Base-by-base conservation (phyloP, 1,140 invertebrate species). In the Lethrus apterus region DNA sequence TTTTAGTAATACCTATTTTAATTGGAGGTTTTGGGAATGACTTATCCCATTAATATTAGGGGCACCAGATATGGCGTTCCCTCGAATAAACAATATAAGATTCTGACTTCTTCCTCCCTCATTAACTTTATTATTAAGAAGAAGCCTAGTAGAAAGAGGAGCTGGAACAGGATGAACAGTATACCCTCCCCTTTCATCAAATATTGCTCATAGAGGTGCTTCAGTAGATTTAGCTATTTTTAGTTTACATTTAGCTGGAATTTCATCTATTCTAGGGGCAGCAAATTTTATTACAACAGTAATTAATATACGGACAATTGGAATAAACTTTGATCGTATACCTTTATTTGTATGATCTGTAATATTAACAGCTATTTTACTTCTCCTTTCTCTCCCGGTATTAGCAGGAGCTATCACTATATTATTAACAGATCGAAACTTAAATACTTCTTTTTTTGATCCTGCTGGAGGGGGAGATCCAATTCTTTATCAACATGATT, bases 21-120 rank as follows among this genome's bases (percentile, higher is more conserved):
- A 80, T 87, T 73, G 83, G 82, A 32, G 81, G 82, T 55, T 85
- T 86, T 73, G 81, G 81, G 52, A 86, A 87, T 86, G 79, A 75
- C 65, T 87, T 65, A 65, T 86, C 2, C 83, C 83, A 29, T 60
- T 85, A 70, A 81, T 84, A 72, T 46, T 86, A 54, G 78, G 77
- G 51, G 71, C 75, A 0, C 76, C 78, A 10, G 84, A 87, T 76
- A 85, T 86, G 72, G 76, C 78, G 3, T 86, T 84, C 45, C 82
- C 81, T 4, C 79, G 82, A 60, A 67, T 85, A 73, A 86, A 86
- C 75, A 85, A 84, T 73, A 76, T 84, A 74, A 83, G 80, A 65
- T 85, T 86, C 73, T 84, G 81, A 74, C 52, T 86, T 44, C 51
- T 84, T 42, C 74, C 74, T 0, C 76, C 79, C 1, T 76, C 78